phyloP scores from a whole-genome alignment of 1,140 invertebrate species.

The Dermatophagoides farinae region DNA sequence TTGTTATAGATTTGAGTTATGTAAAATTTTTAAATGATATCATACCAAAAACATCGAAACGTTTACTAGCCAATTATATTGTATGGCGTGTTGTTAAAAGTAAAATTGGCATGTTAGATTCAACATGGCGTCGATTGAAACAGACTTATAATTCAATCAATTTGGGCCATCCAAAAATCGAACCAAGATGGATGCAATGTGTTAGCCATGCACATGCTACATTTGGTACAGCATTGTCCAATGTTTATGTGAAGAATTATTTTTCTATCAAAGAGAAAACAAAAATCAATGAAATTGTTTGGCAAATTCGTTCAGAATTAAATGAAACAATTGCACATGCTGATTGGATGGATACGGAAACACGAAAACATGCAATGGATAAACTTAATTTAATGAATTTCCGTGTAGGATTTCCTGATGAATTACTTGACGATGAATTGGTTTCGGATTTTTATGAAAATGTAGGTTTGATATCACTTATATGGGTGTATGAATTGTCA shows the following conservation, averaged over 20 bases:
- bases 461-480: conserved; percentile 23
- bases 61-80: conserved; percentile 26
- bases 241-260: conserved; percentile 29
- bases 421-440: conserved; percentile 26
- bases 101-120: conserved; percentile 32
- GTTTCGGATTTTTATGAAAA: conserved; percentile 24
- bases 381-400: conserved; percentile 30
- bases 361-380: conserved; percentile 41
- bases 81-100: conserved; percentile 45
- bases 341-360: conserved; percentile 77
- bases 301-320: conserved; percentile 20
- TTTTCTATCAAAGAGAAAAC: conserved; percentile 30
- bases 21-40: conserved; percentile 11
- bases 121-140: neutral
- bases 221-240: conserved; percentile 29
- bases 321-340: conserved; percentile 39
- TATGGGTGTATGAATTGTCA: conserved; percentile 10
- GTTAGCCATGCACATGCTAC: conserved; percentile 13
- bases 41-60: neutral
- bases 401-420: conserved; percentile 30
- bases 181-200: conserved; percentile 22
- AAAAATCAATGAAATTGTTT: conserved; percentile 18
- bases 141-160: conserved; percentile 2
- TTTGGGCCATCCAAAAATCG: conserved; percentile 23
- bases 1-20: conserved; percentile 14